A percentile compares a stretch with the other conserved stretches of the same genome.
These are phyloP conservation scores for Psylliodes chrysocephalus DNA, from an alignment of 2,888 invertebrate species.

Conservation along the genomic window DNA sequence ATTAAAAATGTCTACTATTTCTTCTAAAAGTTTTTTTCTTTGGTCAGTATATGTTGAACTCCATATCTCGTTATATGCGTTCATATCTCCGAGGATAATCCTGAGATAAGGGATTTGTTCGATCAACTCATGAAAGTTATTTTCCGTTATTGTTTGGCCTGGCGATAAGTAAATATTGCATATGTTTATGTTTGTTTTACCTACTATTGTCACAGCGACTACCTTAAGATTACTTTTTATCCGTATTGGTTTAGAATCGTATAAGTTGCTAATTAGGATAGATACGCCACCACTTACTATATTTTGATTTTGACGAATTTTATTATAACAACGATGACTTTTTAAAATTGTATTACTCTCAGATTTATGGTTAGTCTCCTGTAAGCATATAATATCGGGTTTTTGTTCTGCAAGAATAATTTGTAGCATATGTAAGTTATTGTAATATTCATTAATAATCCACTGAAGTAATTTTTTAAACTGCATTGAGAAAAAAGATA, in stretches of 20 bases:
- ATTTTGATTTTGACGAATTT: neutral
- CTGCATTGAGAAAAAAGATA: neutral
- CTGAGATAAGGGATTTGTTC: neutral
- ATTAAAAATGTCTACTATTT: neutral
- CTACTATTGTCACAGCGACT: neutral
- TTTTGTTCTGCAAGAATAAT: neutral
- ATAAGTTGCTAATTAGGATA: neutral
- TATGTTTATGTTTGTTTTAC: neutral
- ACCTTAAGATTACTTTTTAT: too few species aligned
- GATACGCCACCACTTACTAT: neutral
- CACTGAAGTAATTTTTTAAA: constrained; percentile 8
- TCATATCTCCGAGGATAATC: neutral
- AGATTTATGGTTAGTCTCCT: neutral
- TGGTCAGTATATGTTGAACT: neutral
- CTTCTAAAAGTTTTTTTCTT: neutral
- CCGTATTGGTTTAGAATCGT: too few species aligned
- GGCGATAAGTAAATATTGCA: neutral
- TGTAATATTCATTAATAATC: constrained; percentile 4
- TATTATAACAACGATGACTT: neutral
- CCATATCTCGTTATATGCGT: constrained; percentile 5
- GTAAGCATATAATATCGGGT: neutral
- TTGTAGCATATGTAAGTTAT: constrained; percentile 7
- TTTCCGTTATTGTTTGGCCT: neutral
- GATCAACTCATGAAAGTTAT: neutral
- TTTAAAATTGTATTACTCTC: too few species aligned